These are phyloP conservation scores for Apamea crenata DNA, from an alignment of 2,888 invertebrate species.

Conservation along the genomic window DNA sequence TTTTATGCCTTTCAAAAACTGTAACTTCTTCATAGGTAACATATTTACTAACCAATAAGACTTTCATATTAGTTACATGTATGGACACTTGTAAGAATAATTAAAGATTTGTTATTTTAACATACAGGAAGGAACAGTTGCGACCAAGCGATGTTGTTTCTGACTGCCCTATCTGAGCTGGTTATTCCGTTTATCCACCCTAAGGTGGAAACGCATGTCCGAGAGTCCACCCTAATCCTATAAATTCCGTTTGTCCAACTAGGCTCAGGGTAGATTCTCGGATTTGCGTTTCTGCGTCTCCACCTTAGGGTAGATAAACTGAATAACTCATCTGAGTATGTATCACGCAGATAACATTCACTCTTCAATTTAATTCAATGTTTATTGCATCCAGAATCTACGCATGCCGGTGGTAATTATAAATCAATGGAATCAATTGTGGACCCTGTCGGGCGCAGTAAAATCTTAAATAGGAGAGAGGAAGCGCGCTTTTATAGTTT, in stretches of 20 bases:
- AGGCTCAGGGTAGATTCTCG: not conserved
- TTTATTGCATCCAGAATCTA: not conserved
- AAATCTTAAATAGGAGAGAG: not conserved
- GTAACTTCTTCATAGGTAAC: not conserved
- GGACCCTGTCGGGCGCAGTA: not conserved
- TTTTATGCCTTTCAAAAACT: conserved; percentile 1
- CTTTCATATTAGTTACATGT: conserved; percentile 2
- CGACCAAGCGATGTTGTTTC: not conserved
- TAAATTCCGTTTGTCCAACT: not conserved
- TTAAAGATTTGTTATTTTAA: conserved; percentile 3
- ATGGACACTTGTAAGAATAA: conserved; percentile 5
- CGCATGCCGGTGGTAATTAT: not conserved
- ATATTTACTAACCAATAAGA: conserved; percentile 7
- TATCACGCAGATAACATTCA: not conserved
- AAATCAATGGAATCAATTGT: not conserved
- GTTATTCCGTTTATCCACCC: not conserved
- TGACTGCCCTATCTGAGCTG: not conserved
- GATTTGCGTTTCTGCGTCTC: not conserved
- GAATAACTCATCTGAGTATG: not conserved
- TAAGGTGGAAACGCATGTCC: not conserved
- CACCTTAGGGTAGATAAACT: not conserved
- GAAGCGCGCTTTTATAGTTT: not conserved
- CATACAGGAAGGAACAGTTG: not conserved
- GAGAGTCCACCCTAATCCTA: not conserved
- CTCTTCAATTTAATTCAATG: not conserved